Evolutionary conservation across 2,888 invertebrate genomes (phyloP).

Genomic region (Heliconius sara): DNA sequence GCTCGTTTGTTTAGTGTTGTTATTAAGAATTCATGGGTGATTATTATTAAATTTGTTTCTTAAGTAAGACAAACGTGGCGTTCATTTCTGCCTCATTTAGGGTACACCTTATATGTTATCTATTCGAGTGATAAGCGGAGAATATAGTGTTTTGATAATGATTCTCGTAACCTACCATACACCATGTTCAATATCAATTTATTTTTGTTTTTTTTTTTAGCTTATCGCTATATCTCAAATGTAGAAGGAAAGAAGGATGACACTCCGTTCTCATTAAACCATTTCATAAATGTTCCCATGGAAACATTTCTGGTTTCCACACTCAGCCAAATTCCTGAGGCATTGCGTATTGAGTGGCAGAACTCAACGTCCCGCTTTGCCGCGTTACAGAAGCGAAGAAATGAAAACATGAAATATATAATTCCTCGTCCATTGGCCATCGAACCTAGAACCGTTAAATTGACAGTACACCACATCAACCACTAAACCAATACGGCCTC

Average conservation of each 20-base stretch:
- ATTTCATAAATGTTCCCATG: too few relatives aligned
- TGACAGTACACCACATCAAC: too few relatives aligned
- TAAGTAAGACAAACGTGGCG: background rate
- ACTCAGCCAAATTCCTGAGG: too few relatives aligned
- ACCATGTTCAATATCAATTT: background rate
- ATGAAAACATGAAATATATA: background rate
- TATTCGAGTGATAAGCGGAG: background rate
- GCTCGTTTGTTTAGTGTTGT: constrained; percentile 9
- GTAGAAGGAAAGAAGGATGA: too few relatives aligned
- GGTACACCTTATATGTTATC: background rate
- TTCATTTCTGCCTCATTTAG: background rate
- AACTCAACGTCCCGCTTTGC: background rate
- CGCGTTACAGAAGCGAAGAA: too few relatives aligned
- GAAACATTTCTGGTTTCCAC: too few relatives aligned
- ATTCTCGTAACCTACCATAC: background rate
- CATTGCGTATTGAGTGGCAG: too few relatives aligned
- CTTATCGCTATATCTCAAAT: too few relatives aligned
- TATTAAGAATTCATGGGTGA: too few relatives aligned
- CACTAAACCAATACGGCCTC: too few relatives aligned
- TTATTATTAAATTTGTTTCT: background rate
- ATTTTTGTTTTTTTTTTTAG: too few relatives aligned
- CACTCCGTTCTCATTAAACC: too few relatives aligned
- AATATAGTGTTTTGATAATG: background rate
- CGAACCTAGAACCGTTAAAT: background rate
- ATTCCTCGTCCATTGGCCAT: background rate